A percentile compares a stretch with the other conserved stretches of the same genome.
Conservation (phyloP, 2,888 invertebrate genomes). For the Noctua janthina region DNA sequence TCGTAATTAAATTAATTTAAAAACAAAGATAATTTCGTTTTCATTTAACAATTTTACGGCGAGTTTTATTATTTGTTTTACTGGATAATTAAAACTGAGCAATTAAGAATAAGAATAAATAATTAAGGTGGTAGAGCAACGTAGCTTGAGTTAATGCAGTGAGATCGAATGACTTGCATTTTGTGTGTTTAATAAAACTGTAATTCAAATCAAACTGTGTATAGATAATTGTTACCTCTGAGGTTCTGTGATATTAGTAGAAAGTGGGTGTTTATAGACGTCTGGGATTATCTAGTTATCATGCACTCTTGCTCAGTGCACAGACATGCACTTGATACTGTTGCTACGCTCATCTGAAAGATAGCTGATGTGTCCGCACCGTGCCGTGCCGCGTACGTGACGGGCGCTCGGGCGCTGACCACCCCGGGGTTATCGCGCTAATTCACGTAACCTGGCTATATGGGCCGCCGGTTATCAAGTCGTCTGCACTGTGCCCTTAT, state of each 20-base stretch:
- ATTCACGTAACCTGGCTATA: conserved; percentile 46
- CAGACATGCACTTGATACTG: not conserved
- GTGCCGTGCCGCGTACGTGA: conserved; percentile 4
- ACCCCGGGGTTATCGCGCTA: conserved; percentile 51
- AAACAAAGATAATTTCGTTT: conserved; percentile 36
- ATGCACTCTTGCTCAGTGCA: not conserved
- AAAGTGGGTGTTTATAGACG: not conserved
- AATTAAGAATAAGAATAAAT: conserved; percentile 2
- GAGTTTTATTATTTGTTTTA: conserved; percentile 22
- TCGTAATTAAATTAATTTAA: conserved; percentile 19
- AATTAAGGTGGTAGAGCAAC: not conserved
- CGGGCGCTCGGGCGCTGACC: conserved; percentile 5
- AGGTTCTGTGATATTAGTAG: not conserved
- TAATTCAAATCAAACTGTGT: conserved; percentile 2
- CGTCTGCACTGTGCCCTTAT: conserved; percentile 26
- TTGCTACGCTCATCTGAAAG: conserved; percentile 2
- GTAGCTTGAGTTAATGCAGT: not conserved
- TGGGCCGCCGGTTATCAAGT: conserved; percentile 45
- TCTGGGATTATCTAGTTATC: not conserved
- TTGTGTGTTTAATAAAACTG: conserved; percentile 1
- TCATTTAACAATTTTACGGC: conserved; percentile 9
- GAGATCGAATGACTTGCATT: not conserved
- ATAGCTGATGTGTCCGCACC: not conserved
- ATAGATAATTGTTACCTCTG: not conserved
- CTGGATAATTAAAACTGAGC: conserved; percentile 3